Percentiles rank a stretch among this genome's conserved stretches.
Conservation (phyloP, 2,113 vertebrate genomes). For the Nanger granti region DNA sequence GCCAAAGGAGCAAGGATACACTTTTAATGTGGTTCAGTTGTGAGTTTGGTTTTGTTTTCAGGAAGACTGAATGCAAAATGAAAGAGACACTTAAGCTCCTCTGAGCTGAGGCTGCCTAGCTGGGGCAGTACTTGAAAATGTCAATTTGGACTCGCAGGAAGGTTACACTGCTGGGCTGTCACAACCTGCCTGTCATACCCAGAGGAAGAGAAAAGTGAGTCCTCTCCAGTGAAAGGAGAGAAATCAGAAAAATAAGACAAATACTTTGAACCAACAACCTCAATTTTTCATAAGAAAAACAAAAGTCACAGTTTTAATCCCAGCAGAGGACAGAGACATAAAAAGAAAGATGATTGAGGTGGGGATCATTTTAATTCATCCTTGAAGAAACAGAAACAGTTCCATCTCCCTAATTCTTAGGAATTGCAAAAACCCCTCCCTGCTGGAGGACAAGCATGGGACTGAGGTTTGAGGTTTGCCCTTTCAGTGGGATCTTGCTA, state of each 20-base stretch:
- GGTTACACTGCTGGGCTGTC: not conserved
- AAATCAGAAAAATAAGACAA: not conserved
- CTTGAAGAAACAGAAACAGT: not conserved
- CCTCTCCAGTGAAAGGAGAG: not conserved
- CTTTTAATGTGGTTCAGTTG: not conserved
- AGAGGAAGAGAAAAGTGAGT: not conserved
- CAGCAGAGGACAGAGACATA: not conserved
- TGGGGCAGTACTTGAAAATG: not conserved
- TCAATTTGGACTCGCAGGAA: not conserved
- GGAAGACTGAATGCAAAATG: not conserved
- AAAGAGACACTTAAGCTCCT: not conserved
- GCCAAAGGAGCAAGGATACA: not conserved
- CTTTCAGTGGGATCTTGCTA: not conserved
- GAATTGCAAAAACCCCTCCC: not conserved
- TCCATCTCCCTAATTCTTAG: not conserved
- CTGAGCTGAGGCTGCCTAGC: not conserved
- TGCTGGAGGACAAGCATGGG: not conserved
- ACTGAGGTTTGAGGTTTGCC: too few species aligned
- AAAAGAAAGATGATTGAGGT: not conserved
- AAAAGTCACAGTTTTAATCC: not conserved
- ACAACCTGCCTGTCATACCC: not conserved
- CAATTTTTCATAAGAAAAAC: slow-evolving; percentile 15
- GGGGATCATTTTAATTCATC: not conserved
- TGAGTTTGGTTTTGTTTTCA: not conserved
- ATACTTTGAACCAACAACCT: not conserved